Conservation (phyloP, 2,113 vertebrate species). For the Diphyllodes magnificus region DNA sequence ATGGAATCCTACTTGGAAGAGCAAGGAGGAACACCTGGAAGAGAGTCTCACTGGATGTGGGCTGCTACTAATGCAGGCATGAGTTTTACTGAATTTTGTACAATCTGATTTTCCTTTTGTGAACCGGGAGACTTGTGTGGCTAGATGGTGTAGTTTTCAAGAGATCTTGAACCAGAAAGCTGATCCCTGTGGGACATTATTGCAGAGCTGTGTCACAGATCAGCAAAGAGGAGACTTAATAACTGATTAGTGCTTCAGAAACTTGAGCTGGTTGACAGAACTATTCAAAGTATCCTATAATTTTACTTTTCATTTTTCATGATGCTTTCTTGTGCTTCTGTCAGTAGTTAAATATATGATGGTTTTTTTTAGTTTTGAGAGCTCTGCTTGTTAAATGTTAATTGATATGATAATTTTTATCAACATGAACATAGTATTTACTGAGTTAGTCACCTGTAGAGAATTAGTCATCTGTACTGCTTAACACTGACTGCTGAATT, state of each 20-base stretch:
- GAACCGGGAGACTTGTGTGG: neutral
- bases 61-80: neutral
- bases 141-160: neutral
- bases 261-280: neutral
- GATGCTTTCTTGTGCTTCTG: neutral
- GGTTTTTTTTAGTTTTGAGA: neutral
- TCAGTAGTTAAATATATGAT: neutral
- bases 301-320: neutral
- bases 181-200: neutral
- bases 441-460: slow-evolving; percentile 32
- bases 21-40: neutral
- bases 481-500: slow-evolving; percentile 1
- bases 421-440: slow-evolving; percentile 14
- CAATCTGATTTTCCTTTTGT: neutral
- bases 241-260: neutral
- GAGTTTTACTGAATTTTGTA: neutral
- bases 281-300: neutral
- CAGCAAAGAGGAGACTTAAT: neutral
- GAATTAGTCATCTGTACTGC: slow-evolving; percentile 19
- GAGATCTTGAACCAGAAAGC: neutral
- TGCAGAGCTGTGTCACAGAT: neutral
- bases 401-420: slow-evolving; percentile 33
- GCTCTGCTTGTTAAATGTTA: slow-evolving; percentile 36
- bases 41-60: neutral
- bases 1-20: neutral